Conservation (phyloP, 1,140 invertebrate genomes). For the Heliconius hewitsoni region DNA sequence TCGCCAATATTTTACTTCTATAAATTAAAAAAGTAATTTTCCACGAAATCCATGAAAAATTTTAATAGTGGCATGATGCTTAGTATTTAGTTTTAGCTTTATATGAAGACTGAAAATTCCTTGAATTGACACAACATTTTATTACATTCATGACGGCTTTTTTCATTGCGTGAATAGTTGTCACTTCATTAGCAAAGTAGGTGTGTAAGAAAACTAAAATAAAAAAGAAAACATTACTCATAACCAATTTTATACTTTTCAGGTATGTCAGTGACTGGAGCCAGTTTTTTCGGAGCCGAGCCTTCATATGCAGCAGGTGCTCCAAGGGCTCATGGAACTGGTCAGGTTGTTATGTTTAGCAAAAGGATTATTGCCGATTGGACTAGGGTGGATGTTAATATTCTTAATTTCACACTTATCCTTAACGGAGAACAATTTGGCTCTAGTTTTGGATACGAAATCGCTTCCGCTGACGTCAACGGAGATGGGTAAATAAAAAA, state of each 20-base stretch:
- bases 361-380: conserved; percentile 80
- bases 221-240: neutral
- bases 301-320: conserved; percentile 92
- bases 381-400: conserved; percentile 77
- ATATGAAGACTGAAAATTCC: too few species aligned
- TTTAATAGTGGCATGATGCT: neutral
- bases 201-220: neutral
- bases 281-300: conserved; percentile 85
- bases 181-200: neutral
- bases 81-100: neutral
- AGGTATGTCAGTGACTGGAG: conserved; percentile 94
- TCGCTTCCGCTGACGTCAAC: conserved; percentile 92
- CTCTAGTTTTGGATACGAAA: conserved; percentile 94
- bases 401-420: conserved; percentile 84
- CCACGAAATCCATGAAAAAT: too few species aligned
- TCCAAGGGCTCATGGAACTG: conserved; percentile 91
- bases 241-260: conserved; percentile 44
- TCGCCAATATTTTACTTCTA: too few species aligned
- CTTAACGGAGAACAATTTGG: conserved; percentile 92
- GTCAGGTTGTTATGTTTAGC: conserved; percentile 92
- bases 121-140: neutral
- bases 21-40: too few species aligned
- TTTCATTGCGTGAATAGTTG: neutral
- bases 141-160: neutral
- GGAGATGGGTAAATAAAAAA: conserved; percentile 86